A percentile compares a stretch with the other conserved stretches of the same genome.
Conservation (phyloP, 1,140 invertebrate species). For the Galendromus occidentalis region DNA sequence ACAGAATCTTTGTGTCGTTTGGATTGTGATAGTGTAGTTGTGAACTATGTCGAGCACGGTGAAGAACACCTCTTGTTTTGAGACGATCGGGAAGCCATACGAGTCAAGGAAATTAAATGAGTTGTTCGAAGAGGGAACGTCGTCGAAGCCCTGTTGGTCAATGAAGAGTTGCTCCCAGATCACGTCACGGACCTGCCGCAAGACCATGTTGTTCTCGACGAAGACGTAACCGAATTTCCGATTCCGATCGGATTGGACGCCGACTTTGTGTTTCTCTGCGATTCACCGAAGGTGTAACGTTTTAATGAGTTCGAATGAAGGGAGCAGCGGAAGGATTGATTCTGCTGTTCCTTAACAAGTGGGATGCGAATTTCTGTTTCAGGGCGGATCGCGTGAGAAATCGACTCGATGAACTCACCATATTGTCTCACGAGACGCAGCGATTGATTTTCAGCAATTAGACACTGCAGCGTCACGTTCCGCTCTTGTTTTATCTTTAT, state of each 20-base stretch:
- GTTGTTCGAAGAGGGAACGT: not conserved
- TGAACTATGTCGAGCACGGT: slow-evolving; percentile 24
- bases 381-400: too few species aligned
- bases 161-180: not conserved
- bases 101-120: slow-evolving; percentile 22
- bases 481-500: not conserved
- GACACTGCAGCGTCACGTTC: not conserved
- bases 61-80: slow-evolving; percentile 23
- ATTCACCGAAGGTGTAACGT: too few species aligned
- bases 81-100: slow-evolving; percentile 28
- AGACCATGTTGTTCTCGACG: not conserved
- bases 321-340: too few species aligned
- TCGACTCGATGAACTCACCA: not conserved
- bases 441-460: slow-evolving; percentile 3
- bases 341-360: too few species aligned
- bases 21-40: slow-evolving; percentile 19
- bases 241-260: not conserved
- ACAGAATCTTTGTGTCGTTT: not conserved
- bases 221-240: slow-evolving; percentile 8
- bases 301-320: too few species aligned
- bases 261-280: not conserved
- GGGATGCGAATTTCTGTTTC: too few species aligned
- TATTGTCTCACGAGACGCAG: slow-evolving; percentile 9
- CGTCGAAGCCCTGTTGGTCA: not conserved
- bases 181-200: not conserved